These are phyloP conservation scores for Smutsia gigantea DNA, from an alignment of 2,797 vertebrate genomes.

Conservation along the genomic window DNA sequence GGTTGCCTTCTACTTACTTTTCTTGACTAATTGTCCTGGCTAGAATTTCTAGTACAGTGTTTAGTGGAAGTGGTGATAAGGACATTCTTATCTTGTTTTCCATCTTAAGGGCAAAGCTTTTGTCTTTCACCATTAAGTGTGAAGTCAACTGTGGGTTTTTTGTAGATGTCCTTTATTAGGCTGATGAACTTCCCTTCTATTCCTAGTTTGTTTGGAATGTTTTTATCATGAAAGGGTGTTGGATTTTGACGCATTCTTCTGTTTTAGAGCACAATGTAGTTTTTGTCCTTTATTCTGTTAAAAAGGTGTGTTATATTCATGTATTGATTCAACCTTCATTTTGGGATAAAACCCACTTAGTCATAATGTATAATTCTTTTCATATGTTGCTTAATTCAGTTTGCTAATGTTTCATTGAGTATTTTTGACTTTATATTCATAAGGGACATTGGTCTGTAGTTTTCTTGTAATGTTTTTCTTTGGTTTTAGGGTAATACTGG, in stretches of 20 bases:
- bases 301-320: not conserved
- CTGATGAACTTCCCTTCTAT: not conserved
- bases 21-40: not conserved
- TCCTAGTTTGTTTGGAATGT: not conserved
- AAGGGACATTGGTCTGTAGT: not conserved
- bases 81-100: not conserved
- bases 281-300: conserved; percentile 9
- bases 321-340: not conserved
- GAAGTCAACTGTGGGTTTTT: not conserved
- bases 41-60: not conserved
- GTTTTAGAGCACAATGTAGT: not conserved
- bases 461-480: not conserved
- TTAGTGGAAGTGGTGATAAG: not conserved
- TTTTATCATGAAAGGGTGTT: not conserved
- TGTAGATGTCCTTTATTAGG: not conserved
- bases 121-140: not conserved
- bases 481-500: not conserved
- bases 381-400: not conserved
- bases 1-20: not conserved
- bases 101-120: not conserved
- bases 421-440: not conserved
- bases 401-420: not conserved
- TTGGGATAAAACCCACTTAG: not conserved
- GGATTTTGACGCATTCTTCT: not conserved
- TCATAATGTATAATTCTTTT: not conserved